Base-by-base conservation (phyloP, 2,113 vertebrate species). In the Cervus canadensis region DNA sequence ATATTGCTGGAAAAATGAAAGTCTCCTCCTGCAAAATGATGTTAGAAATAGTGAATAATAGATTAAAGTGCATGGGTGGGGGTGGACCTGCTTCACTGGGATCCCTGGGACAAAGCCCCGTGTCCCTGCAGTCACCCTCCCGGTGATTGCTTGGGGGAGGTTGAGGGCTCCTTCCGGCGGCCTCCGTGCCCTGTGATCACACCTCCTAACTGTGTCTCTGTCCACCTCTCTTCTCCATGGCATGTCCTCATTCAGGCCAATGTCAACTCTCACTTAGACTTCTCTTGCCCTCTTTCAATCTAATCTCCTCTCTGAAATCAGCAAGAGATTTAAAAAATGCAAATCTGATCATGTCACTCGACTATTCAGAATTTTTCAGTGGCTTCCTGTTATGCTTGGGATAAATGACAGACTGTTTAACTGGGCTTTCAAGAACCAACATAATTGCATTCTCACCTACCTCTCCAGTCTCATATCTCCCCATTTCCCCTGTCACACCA, bases 81-180 rank as follows among this genome's bases (percentile, higher is more conserved):
- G 26, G 7, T 28, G 2, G 48, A 86, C 16, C 33, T 25, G 15
- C 17, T 52, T 54, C 48, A 19, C 8, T 21, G 48, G 56, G 74
- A 36, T 25, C 56, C 11, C 9, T 33, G 14, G 57, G 64, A 64
- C 21, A 52, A 88, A 82, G 64, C 52, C 13, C 8, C 3, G 17
- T 3, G 28, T 23, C 54, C 56, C 50, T 10, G 15, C 26, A 25
- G 52, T 36, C 2, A 2, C 12, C 54, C 57, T 52, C 5, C 25
- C 7, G 3, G 5, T 7, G 11, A 21, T 3, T 28, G 5, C 23
- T 62, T 50, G 17, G 30, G 10, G 12, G 26, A 57, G 48, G 25
- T 11, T 5, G 36, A n/a, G 48, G 1, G 28, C 60, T 64, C 3
- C 0, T 67, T 62, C 9, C 4, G 17, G 26, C 7, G 1, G 14